Base-by-base conservation (phyloP, 2,113 vertebrate genomes). In the Sialia sialis region DNA sequence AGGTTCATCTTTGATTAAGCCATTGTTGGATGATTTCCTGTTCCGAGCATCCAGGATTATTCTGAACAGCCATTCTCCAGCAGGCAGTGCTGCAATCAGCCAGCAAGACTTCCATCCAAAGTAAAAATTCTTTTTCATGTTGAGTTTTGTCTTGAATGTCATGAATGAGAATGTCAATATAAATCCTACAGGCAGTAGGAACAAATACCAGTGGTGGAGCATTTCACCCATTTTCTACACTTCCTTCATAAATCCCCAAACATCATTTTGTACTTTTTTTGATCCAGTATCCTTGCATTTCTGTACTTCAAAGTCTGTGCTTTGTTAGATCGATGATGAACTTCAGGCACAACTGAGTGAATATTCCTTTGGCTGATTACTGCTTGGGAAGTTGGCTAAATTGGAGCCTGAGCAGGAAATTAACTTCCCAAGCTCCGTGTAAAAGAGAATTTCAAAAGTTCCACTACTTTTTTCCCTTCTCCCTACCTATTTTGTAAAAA, bases 21-120 rank as follows among this genome's bases (percentile, higher is more conserved):
- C 99, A 89, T 96, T 99, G 84, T 92, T 99, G 96, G 99, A 99
- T 97, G 99, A 99, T 97, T 99, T 99, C 97, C 98, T 99, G 87
- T 99, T 99, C 97, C 98, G 99, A 96, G 99, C 99, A 38, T 99
- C 99, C n/a, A 98, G 99, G 94, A 99, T 99, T 94, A 99, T 99
- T 95, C 98, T 99, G 97, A 99, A 99, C 85, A 99, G 98, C 95
- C 98, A 99, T 96, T 99, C 98, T 92, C 98, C 99, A 63, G 98
- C 98, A 63, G 98, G 98, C 87, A 98, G 98, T 64, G 98, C 98
- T 43, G 98, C 99, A 56, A 98, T 99, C 92, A 99, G 98, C 95
- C 99, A 99, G 78, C 98, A 98, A 91, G 99, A 99, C 96, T 99
- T 99, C 96, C 99, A 99, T 94, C 99, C 99, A 94, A 99, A 99